Evolutionary conservation across 2,113 vertebrate genomes (phyloP).

Genomic region (Amazona guildingii): DNA sequence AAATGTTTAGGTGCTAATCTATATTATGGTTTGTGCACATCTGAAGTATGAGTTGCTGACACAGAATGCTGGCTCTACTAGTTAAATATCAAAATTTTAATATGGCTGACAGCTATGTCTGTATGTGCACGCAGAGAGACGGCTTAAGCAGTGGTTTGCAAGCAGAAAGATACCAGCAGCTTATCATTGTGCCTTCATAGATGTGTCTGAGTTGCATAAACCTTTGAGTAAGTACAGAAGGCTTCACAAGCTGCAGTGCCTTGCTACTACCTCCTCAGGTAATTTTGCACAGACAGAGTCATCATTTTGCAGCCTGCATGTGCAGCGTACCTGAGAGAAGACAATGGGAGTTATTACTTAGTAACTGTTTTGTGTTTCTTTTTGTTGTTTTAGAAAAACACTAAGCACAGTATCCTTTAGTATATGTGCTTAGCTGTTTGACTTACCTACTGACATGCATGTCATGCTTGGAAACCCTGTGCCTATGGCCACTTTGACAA

Average conservation of each 20-base stretch:
- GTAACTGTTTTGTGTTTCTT: not conserved
- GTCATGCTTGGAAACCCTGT: not conserved
- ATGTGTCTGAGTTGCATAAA: not conserved
- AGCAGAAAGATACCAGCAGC: not conserved
- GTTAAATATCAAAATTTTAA: not conserved
- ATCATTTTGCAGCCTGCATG: accelerated
- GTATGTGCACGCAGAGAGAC: not conserved
- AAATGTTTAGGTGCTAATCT: not conserved
- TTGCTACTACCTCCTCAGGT: not conserved
- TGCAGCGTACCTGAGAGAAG: not conserved
- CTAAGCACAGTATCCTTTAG: not conserved
- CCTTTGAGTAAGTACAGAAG: not conserved
- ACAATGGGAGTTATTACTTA: not conserved
- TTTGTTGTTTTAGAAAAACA: not conserved
- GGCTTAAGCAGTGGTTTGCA: not conserved
- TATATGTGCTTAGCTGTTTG: not conserved
- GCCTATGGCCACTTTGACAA: not conserved
- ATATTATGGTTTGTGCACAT: not conserved
- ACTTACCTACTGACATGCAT: not conserved
- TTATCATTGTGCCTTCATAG: not conserved
- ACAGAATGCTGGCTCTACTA: not conserved
- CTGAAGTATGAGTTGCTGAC: not conserved
- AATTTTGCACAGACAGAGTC: not conserved
- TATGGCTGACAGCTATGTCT: not conserved
- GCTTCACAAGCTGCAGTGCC: not conserved